phyloP scores from a whole-genome alignment of 2,113 vertebrate species.

The Phylloscopus trochiloides region DNA sequence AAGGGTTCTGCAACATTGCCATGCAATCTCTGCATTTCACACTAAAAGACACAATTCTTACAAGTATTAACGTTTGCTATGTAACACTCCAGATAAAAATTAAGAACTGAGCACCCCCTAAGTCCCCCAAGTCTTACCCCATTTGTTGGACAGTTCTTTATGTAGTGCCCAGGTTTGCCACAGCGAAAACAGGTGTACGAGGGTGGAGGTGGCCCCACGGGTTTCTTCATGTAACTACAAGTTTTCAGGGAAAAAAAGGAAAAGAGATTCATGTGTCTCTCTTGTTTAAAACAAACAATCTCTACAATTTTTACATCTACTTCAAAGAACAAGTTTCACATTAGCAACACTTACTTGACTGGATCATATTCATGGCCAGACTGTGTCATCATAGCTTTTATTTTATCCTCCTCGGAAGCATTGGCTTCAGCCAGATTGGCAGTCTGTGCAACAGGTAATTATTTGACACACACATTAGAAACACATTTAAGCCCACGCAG shows the following conservation, averaged over 20 bases:
- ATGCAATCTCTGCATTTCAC: not conserved
- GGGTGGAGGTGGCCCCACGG: constrained; percentile 82
- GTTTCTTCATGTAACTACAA: constrained; percentile 89
- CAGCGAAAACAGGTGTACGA: constrained; percentile 96
- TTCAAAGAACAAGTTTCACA: not conserved
- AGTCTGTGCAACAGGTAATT: constrained; percentile 91
- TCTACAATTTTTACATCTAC: not conserved
- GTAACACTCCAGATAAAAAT: not conserved
- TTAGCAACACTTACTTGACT: constrained; percentile 84
- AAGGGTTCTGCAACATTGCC: not conserved
- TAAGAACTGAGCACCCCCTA: not conserved
- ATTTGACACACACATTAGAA: constrained; percentile 84
- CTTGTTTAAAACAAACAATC: not conserved
- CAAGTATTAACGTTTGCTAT: not conserved
- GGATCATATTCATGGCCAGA: constrained; percentile 94
- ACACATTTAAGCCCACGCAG: constrained; percentile 78
- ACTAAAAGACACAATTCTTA: not conserved
- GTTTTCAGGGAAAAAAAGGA: not conserved
- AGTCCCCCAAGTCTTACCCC: constrained; percentile 77
- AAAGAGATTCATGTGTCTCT: not conserved
- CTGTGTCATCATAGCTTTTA: constrained; percentile 94
- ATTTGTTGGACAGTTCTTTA: constrained; percentile 91
- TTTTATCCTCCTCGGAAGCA: constrained; percentile 97
- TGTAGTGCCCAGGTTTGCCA: constrained; percentile 92
- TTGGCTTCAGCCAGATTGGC: constrained; percentile 94